A percentile compares a stretch with the other conserved stretches of the same genome.
Conservation (phyloP, 2,888 invertebrate species). For the Eristalis pertinax region DNA sequence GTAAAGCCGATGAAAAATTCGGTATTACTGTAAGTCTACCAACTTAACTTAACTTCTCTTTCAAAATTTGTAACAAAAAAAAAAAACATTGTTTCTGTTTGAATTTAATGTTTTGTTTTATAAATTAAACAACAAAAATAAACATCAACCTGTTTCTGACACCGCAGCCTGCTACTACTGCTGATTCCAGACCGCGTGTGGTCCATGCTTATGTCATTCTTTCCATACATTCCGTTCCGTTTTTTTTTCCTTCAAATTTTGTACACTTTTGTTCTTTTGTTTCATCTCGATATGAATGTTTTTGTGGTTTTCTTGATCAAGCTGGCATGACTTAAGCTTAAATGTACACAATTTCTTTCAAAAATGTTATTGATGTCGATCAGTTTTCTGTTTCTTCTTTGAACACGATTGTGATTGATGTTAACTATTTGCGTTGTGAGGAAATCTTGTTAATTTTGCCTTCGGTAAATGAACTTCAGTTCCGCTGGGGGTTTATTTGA, state of each 20-base stretch:
- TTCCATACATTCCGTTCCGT: neutral
- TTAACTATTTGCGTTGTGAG: neutral
- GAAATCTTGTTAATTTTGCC: neutral
- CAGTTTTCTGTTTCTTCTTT: neutral
- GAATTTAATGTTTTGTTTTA: conserved; percentile 6
- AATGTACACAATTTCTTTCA: conserved; percentile 18
- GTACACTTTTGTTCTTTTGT: conserved; percentile 1
- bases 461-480: neutral
- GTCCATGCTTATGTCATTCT: conserved; percentile 43
- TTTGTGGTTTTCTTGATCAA: conserved; percentile 22
- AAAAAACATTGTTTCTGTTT: conserved; percentile 21
- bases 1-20: conserved; percentile 75
- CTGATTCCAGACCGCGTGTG: conserved; percentile 4
- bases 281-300: conserved; percentile 32
- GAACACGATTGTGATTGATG: neutral
- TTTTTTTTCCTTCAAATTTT: conserved; percentile 5
- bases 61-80: conserved; percentile 41
- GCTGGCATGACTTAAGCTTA: conserved; percentile 49
- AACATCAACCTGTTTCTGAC: conserved; percentile 5
- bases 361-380: conserved; percentile 14
- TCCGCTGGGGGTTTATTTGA: too few relatives aligned
- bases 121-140: conserved; percentile 2
- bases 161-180: conserved; percentile 2
- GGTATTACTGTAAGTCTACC: conserved; percentile 76
- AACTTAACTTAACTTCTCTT: conserved; percentile 41